These are phyloP conservation scores for Bombus difficillimus DNA, from an alignment of 1,140 invertebrate species.

Conservation along the genomic window DNA sequence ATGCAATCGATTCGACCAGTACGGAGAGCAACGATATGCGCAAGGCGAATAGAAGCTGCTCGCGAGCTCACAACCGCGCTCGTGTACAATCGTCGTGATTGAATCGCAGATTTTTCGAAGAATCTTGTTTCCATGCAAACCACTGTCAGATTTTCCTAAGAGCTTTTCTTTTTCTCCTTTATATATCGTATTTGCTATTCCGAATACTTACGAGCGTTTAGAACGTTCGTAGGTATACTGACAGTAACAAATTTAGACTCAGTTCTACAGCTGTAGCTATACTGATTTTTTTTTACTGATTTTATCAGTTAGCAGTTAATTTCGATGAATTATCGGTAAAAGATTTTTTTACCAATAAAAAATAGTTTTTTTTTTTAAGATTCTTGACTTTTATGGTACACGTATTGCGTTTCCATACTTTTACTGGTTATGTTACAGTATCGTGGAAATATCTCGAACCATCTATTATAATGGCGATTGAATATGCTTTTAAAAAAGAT, in stretches of 20 bases:
- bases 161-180: not conserved
- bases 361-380: not conserved
- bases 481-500: too few species aligned
- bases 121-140: conserved; percentile 5
- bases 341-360: too few species aligned
- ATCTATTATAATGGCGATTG: not conserved
- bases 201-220: not conserved
- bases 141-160: too few species aligned
- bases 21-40: not conserved
- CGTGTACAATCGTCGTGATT: not conserved
- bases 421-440: not conserved
- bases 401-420: not conserved
- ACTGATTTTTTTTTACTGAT: too few species aligned
- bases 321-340: too few species aligned
- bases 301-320: too few species aligned
- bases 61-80: not conserved
- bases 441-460: too few species aligned
- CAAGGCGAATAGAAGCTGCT: not conserved
- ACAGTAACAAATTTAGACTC: not conserved
- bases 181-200: not conserved
- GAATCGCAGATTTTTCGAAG: conserved; percentile 13
- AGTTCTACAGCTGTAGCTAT: not conserved
- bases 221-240: not conserved
- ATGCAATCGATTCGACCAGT: conserved; percentile 42
- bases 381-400: not conserved